A percentile compares a stretch with the other conserved stretches of the same genome.
These are phyloP conservation scores for Drosophila pandora DNA, from an alignment of 1,140 invertebrate species.

Conservation along the genomic window DNA sequence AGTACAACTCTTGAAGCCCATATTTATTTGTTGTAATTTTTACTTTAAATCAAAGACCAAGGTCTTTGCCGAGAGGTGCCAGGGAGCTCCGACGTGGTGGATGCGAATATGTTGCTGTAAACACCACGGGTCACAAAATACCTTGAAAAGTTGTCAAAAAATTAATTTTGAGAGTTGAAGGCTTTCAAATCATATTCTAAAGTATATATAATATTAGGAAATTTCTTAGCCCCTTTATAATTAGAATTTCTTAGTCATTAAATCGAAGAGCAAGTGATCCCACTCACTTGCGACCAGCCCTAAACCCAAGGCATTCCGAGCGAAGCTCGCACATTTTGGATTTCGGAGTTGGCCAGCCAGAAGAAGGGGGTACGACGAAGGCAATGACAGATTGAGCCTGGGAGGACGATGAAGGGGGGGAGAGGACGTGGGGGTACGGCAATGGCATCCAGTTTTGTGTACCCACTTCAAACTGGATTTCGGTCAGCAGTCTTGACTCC, in stretches of 20 bases:
- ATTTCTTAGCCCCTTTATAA: too few relatives aligned
- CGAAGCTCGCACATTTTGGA: slow-evolving; percentile 21
- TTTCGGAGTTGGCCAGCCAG: neutral
- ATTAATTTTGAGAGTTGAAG: too few relatives aligned
- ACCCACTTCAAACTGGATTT: slow-evolving; percentile 80
- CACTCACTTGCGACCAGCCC: slow-evolving; percentile 28
- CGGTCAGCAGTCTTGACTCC: slow-evolving; percentile 56
- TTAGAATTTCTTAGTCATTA: neutral
- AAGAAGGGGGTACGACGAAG: slow-evolving; percentile 16
- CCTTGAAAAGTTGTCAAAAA: too few relatives aligned
- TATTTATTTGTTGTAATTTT: too few relatives aligned
- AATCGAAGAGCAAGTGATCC: neutral
- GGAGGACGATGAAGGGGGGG: slow-evolving; percentile 3
- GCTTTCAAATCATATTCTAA: too few relatives aligned
- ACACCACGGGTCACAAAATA: too few relatives aligned
- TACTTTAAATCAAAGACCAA: too few relatives aligned
- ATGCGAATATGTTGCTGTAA: too few relatives aligned
- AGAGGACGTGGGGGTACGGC: slow-evolving; percentile 7
- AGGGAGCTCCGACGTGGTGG: too few relatives aligned
- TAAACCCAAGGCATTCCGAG: slow-evolving; percentile 31
- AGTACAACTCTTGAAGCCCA: too few relatives aligned
- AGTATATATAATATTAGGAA: too few relatives aligned
- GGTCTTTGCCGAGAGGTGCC: too few relatives aligned
- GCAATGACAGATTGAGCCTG: slow-evolving; percentile 75
- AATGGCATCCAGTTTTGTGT: slow-evolving; percentile 60